Base-by-base conservation (phyloP, 1,140 invertebrate genomes). In the Zaprionus ornatus region DNA sequence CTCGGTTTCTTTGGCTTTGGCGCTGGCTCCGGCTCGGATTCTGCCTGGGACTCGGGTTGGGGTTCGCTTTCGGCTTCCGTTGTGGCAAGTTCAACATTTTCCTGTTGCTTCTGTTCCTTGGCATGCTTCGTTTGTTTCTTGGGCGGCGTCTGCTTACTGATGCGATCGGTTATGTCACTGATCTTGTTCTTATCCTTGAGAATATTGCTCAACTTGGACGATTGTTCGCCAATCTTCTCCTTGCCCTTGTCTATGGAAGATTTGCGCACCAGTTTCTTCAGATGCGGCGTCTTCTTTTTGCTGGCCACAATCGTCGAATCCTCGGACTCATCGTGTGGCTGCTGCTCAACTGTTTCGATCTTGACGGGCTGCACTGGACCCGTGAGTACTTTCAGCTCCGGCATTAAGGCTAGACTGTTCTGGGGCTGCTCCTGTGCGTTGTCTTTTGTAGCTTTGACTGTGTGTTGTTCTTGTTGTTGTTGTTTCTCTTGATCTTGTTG, bases 361-460 rank as follows among this genome's bases (percentile, higher is more conserved):
- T 90, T 90, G 7, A 90, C 90, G 48, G 90, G 83, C 68, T 91
- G 86, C 69, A 91, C 90, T 19, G 90, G 91, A 10, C 82, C 83
- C 37, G 91, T 54, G 13, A 82, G 63, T 74, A 91, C 83, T 85
- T 91, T 79, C 77, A 88, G 77, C 82, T 91, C 91, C 72, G 91
- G 91, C 91, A 91, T 91, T 64, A 45, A 48, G 61, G 21, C 73
- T 79, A 78, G 68, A 91, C 88, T 91, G 81, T 79, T 64, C 64
- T 68, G 57, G 48, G 70, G 37, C 48, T 70, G 64, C 62, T 79
- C 60, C 54, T 78, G 69, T 79, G 74, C 81, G 70, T 76, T 70
- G 76, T 76, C 81, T 91, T 91, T 91, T 91, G 88, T 91, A 87
- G 80, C 79, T 55, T 42, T 66, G 25, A 60, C 32, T 45, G 42